A percentile compares a stretch with the other conserved stretches of the same genome.
phyloP scores from a whole-genome alignment of 2,797 vertebrate species.

The Avahi laniger region DNA sequence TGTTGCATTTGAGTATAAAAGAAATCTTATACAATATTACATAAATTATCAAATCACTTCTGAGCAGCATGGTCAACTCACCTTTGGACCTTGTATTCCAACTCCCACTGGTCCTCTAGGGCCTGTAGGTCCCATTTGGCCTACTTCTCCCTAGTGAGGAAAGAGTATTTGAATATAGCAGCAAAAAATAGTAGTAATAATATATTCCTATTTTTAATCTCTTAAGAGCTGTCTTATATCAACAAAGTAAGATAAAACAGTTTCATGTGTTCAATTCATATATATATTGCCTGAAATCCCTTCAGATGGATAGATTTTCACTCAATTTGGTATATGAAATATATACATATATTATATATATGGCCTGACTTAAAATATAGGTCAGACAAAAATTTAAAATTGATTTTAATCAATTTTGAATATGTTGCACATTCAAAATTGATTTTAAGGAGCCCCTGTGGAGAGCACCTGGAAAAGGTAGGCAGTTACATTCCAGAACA shows the following conservation, averaged over 20 bases:
- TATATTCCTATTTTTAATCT: background rate
- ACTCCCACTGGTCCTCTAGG: slow-evolving; percentile 85
- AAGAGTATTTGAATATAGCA: slow-evolving; percentile 30
- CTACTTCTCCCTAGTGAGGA: slow-evolving; percentile 87
- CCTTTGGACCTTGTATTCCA: slow-evolving; percentile 88
- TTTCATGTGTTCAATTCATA: background rate
- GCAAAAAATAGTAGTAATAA: background rate
- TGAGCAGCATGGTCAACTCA: slow-evolving; percentile 55
- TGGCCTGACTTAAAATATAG: slow-evolving; percentile 11
- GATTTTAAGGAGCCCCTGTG: background rate
- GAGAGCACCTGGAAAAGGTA: background rate
- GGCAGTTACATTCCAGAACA: background rate
- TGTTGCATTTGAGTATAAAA: background rate
- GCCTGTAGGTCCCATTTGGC: slow-evolving; percentile 87
- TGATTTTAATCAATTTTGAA: background rate
- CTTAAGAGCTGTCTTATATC: background rate
- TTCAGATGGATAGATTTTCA: background rate
- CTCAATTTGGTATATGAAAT: background rate
- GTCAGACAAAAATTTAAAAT: background rate
- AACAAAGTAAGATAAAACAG: slow-evolving; percentile 3
- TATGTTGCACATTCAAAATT: too few relatives aligned
- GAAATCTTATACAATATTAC: background rate
- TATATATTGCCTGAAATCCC: background rate
- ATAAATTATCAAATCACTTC: background rate
- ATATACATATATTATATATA: background rate